Conservation (phyloP, 64 coral and sea anemone species). For the Exaiptasia diaphana region DNA sequence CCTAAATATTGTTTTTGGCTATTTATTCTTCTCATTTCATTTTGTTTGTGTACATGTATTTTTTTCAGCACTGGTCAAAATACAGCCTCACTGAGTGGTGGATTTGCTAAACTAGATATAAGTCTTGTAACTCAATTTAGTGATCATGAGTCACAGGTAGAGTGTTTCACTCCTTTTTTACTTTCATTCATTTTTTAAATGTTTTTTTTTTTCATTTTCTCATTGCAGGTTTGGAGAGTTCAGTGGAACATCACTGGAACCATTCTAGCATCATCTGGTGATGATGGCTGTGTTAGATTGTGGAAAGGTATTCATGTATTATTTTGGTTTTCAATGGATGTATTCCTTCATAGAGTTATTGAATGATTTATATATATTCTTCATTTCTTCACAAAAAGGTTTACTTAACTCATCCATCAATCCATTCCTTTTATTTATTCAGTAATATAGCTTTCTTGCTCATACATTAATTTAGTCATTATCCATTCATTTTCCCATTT, state of each 20-base stretch:
- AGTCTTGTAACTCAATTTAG: conserved; percentile 72
- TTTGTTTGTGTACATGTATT: too few relatives aligned
- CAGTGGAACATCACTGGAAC: conserved; percentile 97
- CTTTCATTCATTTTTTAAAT: background rate
- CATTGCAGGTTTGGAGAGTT: conserved; percentile 83
- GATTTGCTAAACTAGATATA: conserved; percentile 66
- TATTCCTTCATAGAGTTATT: background rate
- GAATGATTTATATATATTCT: background rate
- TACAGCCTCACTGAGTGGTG: conserved; percentile 30
- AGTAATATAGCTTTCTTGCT: too few relatives aligned
- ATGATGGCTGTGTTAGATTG: conserved; percentile 92
- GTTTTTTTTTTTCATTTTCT: background rate
- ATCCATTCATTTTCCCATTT: too few relatives aligned
- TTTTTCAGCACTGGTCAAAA: conserved; percentile 8
- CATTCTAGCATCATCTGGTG: conserved; percentile 93
- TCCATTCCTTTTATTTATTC: too few relatives aligned
- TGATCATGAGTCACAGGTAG: conserved; percentile 76
- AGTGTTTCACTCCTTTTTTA: background rate
- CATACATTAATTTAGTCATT: too few relatives aligned
- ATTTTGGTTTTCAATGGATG: background rate
- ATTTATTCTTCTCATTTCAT: too few relatives aligned
- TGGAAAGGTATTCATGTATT: conserved; percentile 74
- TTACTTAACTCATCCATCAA: too few relatives aligned
- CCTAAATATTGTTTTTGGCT: too few relatives aligned
- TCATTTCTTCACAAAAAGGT: background rate